Base-by-base conservation (phyloP, 2,113 vertebrate species). In the Grammomys surdaster region DNA sequence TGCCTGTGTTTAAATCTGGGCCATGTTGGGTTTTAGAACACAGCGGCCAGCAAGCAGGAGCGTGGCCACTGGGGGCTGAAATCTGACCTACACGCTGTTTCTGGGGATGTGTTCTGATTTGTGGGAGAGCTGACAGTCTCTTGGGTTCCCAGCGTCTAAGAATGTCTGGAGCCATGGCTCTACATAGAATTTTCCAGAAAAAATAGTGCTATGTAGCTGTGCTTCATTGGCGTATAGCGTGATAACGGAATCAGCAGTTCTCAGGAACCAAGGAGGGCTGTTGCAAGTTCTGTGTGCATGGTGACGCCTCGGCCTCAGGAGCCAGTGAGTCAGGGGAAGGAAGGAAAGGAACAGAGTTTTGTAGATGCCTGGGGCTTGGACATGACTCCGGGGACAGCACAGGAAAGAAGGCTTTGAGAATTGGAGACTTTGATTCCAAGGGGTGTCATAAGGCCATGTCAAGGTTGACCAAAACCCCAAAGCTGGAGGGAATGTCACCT, bases 191-290 rank as follows among this genome's bases (percentile, higher is more conserved):
- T 0, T 12, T 4, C 40, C 58, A 4, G 24, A 63, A 13, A 13
- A 56, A 1, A 0, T 0, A 9, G 40, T 24, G 0, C 7, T 3
- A 7, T 0, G 7, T 5, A 0, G 0, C 0, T 46, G 3, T 14
- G 10, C 0, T 0, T 17, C 0, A 0, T 14, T 28, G 33, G 11
- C 13, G 5, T 7, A 0, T 33, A 33, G 13, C 14, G 1, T 2
- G 19, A 40, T 2, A 0, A 43, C 43, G 5, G 24, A 10, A 2
- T 24, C 20, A 2, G 31, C 7, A 3, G 0, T 36, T 76, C 89
- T 24, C 7, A 2, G 4, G 28, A 0, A 13, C 17, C 40, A 48
- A 48, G 10, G 24, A 36, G 63, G 31, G 46, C 20, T 16, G 48
- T 26, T 1, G 0, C 20, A 36, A 31, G 17, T 67, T 58, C 84